Base-by-base conservation (phyloP, 1,140 invertebrate species). In the Charaxes varanes region DNA sequence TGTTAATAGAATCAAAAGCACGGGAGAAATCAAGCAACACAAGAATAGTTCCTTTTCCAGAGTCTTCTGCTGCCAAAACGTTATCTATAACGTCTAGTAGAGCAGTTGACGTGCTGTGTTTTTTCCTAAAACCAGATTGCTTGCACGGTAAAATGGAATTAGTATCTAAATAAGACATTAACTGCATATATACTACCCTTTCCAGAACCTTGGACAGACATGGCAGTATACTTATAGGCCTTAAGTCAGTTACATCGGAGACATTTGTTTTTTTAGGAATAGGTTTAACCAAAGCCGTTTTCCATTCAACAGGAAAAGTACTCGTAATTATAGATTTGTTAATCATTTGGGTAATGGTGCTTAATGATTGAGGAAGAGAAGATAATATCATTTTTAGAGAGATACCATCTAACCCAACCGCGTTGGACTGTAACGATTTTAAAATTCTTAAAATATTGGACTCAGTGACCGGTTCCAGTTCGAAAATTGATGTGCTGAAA, bases 191-290 rank as follows among this genome's bases (percentile, higher is more conserved):
- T 4, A 34, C n/a, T 2, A 24, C 15, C 22, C 21, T 44, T 21
- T 51, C 37, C 10, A 34, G 7, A 2, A 35, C 30, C 31, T 41
- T 41, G 4, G 44, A 47, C 6, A 41, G 7, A 21, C 36, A 47
- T 6, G 44, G 37, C n/a, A 47, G 18, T 6, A 47, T 45, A 19
- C 34, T 37, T 6, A 37, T 45, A 11, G 18, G 33, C 8, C 33
- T 14, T 4, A 45, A 7, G 32, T 37, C 28, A 1, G 30, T 26
- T 30, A 45, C 15, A 17, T 10, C 10, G 4, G 6, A 3, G 2
- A 23, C 14, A 22, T 44, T 44, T 5, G 27, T 15, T 8, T n/a
- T 23, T 22, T 45, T 45, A 5, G 19, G 26, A 0, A 45, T n/a
- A 2, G 42, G 42, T 13, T 30, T 45, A 22, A 45, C 11, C 8